Base-by-base conservation (phyloP, 2,888 invertebrate genomes). In the Troides oblongomaculatus region DNA sequence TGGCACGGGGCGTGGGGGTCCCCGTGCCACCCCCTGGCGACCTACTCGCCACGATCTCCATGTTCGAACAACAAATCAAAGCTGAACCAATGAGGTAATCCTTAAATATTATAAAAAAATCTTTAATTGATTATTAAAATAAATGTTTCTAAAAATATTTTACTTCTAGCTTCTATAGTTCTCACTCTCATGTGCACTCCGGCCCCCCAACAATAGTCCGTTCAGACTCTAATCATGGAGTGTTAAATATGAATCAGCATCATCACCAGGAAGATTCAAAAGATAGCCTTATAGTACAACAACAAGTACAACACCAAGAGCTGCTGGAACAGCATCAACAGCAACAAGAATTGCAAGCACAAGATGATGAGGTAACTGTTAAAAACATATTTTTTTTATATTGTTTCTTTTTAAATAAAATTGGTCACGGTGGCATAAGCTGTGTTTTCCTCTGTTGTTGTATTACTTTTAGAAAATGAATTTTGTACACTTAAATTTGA, bases 51-150 rank as follows among this genome's bases (percentile, higher is more conserved):
- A 94, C 94, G 77, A 94, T 94, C 83, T 93, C 93, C 85, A 95
- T 95, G 95, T 95, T 95, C 80, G 95, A 95, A 85, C 95, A 95
- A 85, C 95, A 95, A 86, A 95, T 95, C 82, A 95, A 95, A 86
- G 94, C 95, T 78, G 95, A 95, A 86, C 95, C 95, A 76, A 94
- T 95, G 94, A 94, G 94, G 90, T 94, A 77, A 83, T 23, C 10
- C 18, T 53, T 61, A n/a, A 30, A 36, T 36, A n/a, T 36, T 61
- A n/a, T 36, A 53, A 23, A 62, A 6, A 46, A 62, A 46, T 4
- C 5, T 43, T 43, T 60, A 60, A 60, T 7, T 60, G 6, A 7
- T 18, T 23, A n/a, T 62, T 94, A 77, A 82, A 81, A n/a, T 14
- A n/a, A 30, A 39, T 72, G 30, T 46, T 30, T 59, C n/a, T 60